These are phyloP conservation scores for Silurus aristotelis DNA, from an alignment of 2,797 vertebrate genomes.

Conservation along the genomic window DNA sequence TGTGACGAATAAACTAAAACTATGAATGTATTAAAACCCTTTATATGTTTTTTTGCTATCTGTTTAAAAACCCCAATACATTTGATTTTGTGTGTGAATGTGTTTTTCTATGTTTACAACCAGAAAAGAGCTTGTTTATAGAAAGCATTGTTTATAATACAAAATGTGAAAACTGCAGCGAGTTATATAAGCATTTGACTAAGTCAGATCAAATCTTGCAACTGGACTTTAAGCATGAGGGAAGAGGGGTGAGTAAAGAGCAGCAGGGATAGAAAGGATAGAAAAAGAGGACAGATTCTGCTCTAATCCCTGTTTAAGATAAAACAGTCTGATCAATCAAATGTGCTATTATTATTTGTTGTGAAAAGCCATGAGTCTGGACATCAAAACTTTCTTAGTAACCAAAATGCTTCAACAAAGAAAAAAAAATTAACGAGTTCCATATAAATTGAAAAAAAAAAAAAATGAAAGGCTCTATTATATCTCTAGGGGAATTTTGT, in stretches of 20 bases:
- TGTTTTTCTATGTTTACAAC: background rate
- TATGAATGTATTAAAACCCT: background rate
- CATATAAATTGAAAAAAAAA: no score
- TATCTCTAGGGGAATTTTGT: background rate
- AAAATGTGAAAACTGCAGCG: background rate
- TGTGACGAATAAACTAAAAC: no score
- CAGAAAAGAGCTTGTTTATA: background rate
- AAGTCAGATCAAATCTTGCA: constrained; percentile 2
- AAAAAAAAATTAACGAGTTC: background rate
- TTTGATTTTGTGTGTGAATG: background rate
- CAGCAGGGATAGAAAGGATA: background rate
- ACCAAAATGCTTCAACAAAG: background rate
- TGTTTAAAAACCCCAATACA: background rate
- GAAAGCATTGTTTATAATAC: background rate
- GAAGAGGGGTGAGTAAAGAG: background rate
- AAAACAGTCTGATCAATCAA: constrained; percentile 25
- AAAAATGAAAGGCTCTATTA: background rate
- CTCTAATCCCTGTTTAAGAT: constrained; percentile 64
- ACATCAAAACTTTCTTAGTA: constrained; percentile 37
- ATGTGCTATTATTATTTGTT: constrained; percentile 45
- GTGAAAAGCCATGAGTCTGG: constrained; percentile 33
- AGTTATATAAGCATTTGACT: background rate
- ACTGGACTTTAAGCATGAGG: background rate
- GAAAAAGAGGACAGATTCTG: background rate
- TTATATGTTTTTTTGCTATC: background rate